These are phyloP conservation scores for Eulithis testata DNA, from an alignment of 2,888 invertebrate genomes.

Conservation along the genomic window DNA sequence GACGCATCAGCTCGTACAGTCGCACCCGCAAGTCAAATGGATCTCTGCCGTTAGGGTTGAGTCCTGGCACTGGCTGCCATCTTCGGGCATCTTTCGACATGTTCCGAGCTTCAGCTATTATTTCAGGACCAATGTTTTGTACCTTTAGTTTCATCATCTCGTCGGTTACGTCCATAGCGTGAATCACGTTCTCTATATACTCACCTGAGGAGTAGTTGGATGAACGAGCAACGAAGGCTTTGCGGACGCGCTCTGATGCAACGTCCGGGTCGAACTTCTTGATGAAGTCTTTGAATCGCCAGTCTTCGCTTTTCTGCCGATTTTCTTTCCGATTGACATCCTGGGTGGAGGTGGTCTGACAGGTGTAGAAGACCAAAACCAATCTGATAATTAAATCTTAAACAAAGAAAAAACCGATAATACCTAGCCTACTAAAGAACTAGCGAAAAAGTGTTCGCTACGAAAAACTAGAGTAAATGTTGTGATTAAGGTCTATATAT, in stretches of 20 bases:
- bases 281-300: constrained; percentile 23
- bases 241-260: constrained; percentile 52
- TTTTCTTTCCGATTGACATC: background rate
- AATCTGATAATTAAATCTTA: constrained; percentile 1
- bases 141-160: constrained; percentile 55
- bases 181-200: constrained; percentile 48
- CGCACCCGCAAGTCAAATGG: constrained; percentile 46
- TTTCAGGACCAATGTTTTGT: constrained; percentile 40
- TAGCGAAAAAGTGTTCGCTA: too few relatives aligned
- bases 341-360: background rate
- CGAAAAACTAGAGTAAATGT: too few relatives aligned
- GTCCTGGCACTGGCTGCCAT: constrained; percentile 33
- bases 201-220: constrained; percentile 39
- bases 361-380: background rate
- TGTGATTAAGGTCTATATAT: too few relatives aligned
- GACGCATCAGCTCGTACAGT: constrained; percentile 62
- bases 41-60: constrained; percentile 34
- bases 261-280: constrained; percentile 40
- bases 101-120: constrained; percentile 32
- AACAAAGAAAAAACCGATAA: background rate
- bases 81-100: constrained; percentile 45
- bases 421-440: too few relatives aligned
- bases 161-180: constrained; percentile 55
- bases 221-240: constrained; percentile 42
- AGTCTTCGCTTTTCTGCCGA: constrained; percentile 1